Evolutionary conservation across 1,140 invertebrate genomes (phyloP), one percentile per base, ranked within the genome.

Genomic region (Muscidifurax raptorellus): DNA sequence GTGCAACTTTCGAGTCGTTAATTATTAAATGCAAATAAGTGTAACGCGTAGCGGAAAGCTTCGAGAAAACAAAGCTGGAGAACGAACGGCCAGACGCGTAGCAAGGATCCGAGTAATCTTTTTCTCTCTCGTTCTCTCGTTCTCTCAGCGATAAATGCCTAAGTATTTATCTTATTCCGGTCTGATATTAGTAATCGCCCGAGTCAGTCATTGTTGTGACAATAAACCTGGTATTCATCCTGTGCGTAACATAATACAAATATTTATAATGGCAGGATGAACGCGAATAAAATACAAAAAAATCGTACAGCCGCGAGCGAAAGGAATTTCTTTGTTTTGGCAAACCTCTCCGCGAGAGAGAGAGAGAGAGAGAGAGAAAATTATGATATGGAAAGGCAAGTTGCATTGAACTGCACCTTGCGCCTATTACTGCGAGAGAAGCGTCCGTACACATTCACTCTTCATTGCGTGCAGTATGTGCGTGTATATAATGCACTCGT

Each of bases 141-240:
- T 30, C 28, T 28, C 27, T 5, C 27, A 69, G 28, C 15, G 25
- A 30, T 69, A 69, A 69, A 69, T 69, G 28, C 9, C 25, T 15
- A n/a, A n/a, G n/a, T n/a, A 18, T 69, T 69, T 69, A 69, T 69
- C 66, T 69, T 69, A 69, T 69, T 69, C 66, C 66, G 66, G 66
- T 69, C 66, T 69, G 66, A 69, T 69, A 69, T 30, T 69, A n/a
- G 25, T 69, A 69, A 69, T 69, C 66, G 13, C 12, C 12, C 66
- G 27, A 28, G 66, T 69, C 66, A 12, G 10, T 69, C 66, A 69
- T 15, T 69, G 66, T n/a, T 69, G 27, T 69, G 25, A 69, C 27
- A 69, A 30, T 30, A 30, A 59, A 59, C 22, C 18, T n/a, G 22
- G 22, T n/a, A 59, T 59, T 22, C 15, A 59, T 59, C 18, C 47